phyloP scores from a whole-genome alignment of 2,888 invertebrate genomes.

The Cryptocephalus moraei region DNA sequence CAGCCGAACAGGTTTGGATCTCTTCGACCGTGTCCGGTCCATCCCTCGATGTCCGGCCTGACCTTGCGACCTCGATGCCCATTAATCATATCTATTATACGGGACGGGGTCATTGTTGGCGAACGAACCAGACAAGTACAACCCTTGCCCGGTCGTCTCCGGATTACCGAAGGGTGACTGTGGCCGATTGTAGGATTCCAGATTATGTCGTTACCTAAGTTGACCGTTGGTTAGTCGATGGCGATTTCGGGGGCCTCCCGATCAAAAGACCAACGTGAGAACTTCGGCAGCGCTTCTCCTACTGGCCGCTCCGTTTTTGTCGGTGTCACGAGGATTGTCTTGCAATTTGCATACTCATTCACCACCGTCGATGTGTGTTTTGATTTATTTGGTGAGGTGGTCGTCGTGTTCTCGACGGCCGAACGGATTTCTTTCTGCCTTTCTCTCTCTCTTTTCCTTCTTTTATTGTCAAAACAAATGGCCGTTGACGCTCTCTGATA shows the following conservation, averaged over 20 bases:
- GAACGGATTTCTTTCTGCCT: too few relatives aligned
- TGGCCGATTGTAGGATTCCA: conserved; percentile 27
- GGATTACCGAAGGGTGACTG: conserved; percentile 2
- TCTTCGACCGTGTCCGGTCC: conserved; percentile 33
- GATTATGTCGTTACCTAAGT: conserved; percentile 41
- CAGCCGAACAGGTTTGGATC: conserved; percentile 33
- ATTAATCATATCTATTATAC: conserved; percentile 41
- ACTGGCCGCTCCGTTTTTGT: conserved; percentile 19
- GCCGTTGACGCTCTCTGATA: conserved; percentile 17
- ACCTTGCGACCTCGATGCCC: conserved; percentile 38
- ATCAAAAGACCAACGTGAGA: conserved; percentile 34
- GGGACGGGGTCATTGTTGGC: conserved; percentile 30
- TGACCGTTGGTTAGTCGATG: conserved; percentile 29
- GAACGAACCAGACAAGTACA: conserved; percentile 21
- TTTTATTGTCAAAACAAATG: conserved; percentile 15
- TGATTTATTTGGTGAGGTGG: conserved; percentile 32
- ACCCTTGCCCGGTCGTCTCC: conserved; percentile 2
- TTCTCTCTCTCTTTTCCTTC: background rate
- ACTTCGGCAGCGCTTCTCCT: conserved; percentile 29
- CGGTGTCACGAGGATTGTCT: conserved; percentile 28
- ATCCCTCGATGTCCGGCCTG: conserved; percentile 38
- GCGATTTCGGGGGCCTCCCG: conserved; percentile 16
- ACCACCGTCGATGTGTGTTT: conserved; percentile 33
- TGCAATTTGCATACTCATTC: conserved; percentile 38
- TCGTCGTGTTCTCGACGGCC: too few relatives aligned